Conservation (phyloP, 2,113 vertebrate genomes). For the Onychostruthus taczanowskii region DNA sequence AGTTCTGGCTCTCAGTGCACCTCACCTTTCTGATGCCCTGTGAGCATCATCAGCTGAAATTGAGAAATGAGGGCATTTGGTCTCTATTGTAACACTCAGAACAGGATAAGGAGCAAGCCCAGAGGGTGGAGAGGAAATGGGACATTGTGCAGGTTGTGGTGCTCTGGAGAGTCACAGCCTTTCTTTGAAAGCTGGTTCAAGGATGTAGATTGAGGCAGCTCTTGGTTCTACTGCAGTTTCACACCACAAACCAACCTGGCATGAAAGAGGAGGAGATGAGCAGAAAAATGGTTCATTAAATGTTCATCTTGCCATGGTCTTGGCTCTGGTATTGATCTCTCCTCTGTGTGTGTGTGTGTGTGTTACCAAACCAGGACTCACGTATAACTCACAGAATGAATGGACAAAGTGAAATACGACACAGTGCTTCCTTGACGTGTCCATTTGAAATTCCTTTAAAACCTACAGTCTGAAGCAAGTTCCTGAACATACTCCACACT, state of each 20-base stretch:
- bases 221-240: neutral
- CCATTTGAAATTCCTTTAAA: neutral
- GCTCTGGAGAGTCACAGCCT: neutral
- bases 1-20: neutral
- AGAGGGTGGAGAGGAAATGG: neutral
- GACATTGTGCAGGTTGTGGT: fast-evolving
- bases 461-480: neutral
- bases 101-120: neutral
- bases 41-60: neutral
- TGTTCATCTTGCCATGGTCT: neutral
- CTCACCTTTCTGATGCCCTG: neutral
- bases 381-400: neutral
- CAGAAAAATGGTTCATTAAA: neutral
- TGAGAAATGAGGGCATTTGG: neutral
- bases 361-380: neutral
- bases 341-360: neutral
- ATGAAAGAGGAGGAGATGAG: neutral
- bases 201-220: neutral
- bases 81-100: neutral
- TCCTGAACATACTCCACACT: neutral
- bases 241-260: neutral
- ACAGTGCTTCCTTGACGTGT: neutral
- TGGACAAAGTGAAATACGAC: neutral
- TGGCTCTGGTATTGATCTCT: neutral
- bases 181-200: neutral